Evolutionary conservation across 2,797 vertebrate genomes (phyloP), one percentile per base, ranked within the genome.

Genomic region (Argentina silus): DNA sequence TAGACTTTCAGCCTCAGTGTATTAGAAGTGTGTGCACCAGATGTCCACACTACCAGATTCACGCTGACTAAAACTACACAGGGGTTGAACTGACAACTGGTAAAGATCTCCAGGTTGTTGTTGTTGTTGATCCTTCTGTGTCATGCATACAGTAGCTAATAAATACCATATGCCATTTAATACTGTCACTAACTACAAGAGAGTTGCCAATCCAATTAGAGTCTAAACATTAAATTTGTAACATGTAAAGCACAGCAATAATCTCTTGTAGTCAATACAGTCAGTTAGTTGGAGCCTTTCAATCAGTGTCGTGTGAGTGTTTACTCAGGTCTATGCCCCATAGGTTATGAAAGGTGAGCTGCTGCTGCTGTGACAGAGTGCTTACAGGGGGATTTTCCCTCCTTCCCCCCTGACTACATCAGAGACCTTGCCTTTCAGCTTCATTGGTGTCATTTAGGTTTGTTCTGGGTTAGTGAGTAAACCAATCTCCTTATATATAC

Each of bases 401-500:
- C 68, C 60, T 23, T 12, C 15, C 50, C 27, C 7, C 10, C 57
- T 81, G 78, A 81, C 79, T 77, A 72, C 83, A 86, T 85, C 78
- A 85, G 83, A 80, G 86, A 83, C 88, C 87, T 82, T 76, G 83
- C 87, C 89, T 72, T 10, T 47, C 61, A 51, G 88, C 85, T 89
- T 86, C 87, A 90, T 86, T 85, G 89, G 82, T 87, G 85, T 91
- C 87, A 88, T 91, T 90, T 89, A 84, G 87, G 89, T 90, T 90
- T 89, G 89, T 93, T 92, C 89, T 89, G 90, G 91, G 86, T 89
- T 87, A 88, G 89, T 92, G 90, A 88, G 89, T 89, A 92, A 93
- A 93, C 85, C 91, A 91, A 91, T 93, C 89, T 92, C 84, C 87
- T 88, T 91, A 85, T 84, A 87, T 88, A 67, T 55, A 84, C 83